Conservation (phyloP, 1,140 invertebrate species). For the Arctopsyche grandis region DNA sequence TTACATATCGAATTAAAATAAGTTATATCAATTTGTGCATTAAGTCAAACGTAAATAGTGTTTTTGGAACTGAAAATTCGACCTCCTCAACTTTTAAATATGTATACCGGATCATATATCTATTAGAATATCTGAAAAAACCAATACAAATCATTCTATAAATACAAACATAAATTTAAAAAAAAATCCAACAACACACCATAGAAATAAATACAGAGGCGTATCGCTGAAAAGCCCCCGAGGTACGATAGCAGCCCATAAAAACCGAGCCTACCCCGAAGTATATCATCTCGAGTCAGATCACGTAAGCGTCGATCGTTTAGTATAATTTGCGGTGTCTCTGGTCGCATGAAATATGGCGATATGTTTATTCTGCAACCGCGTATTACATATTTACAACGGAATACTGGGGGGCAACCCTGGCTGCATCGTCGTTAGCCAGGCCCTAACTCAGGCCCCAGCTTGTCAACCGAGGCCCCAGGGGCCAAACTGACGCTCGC, state of each 20-base stretch:
- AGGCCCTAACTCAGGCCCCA: constrained; percentile 11
- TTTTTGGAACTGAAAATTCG: too few species aligned
- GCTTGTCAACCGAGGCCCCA: constrained; percentile 10
- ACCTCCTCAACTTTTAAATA: too few species aligned
- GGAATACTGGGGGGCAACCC: background rate
- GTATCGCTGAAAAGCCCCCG: too few species aligned
- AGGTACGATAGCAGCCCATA: background rate
- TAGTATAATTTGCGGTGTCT: background rate
- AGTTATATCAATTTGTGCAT: too few species aligned
- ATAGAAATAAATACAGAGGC: too few species aligned
- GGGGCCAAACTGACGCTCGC: background rate
- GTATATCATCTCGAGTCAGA: background rate
- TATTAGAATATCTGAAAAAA: too few species aligned
- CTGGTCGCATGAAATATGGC: constrained; percentile 13
- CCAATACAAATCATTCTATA: too few species aligned
- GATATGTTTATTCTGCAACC: constrained; percentile 20
- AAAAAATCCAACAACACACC: too few species aligned
- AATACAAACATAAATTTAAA: too few species aligned
- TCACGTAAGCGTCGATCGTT: background rate
- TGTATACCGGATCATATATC: too few species aligned
- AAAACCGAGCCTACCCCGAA: background rate
- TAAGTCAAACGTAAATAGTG: too few species aligned
- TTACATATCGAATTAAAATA: too few species aligned
- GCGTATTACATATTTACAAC: constrained; percentile 12
- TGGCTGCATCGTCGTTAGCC: background rate